Conservation (phyloP, 2,888 invertebrate species). For the Thalpophila matura region DNA sequence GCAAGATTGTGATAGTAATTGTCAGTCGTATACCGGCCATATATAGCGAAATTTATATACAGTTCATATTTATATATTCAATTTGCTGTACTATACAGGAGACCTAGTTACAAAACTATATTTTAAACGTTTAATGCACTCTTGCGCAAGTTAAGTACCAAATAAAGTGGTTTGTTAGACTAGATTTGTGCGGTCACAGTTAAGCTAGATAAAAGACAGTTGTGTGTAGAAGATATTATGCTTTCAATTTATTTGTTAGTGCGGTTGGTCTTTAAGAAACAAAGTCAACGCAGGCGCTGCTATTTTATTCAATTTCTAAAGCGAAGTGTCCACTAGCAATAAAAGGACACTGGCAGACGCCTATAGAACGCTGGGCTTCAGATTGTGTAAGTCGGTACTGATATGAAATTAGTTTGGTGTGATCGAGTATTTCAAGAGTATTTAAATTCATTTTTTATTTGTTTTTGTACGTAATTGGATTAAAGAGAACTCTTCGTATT, state of each 20-base stretch:
- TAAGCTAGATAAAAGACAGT: constrained; percentile 34
- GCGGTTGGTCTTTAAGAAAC: constrained; percentile 1
- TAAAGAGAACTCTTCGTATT: too few relatives aligned
- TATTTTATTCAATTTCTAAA: constrained; percentile 15
- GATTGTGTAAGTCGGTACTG: too few relatives aligned
- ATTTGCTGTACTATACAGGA: constrained; percentile 45
- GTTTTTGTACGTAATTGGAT: too few relatives aligned
- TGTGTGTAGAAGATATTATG: constrained; percentile 32
- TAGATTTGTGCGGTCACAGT: constrained; percentile 38
- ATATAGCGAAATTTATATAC: constrained; percentile 49
- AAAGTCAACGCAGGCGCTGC: not conserved
- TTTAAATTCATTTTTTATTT: too few relatives aligned
- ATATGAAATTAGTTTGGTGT: too few relatives aligned
- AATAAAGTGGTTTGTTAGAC: constrained; percentile 52
- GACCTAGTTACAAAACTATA: constrained; percentile 60
- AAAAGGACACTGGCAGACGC: too few relatives aligned
- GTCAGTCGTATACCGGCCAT: constrained; percentile 20
- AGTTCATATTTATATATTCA: constrained; percentile 55
- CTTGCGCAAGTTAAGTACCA: constrained; percentile 57
- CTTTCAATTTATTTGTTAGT: constrained; percentile 18
- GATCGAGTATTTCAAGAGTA: too few relatives aligned
- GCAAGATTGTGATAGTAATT: constrained; percentile 32
- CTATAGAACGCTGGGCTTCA: too few relatives aligned
- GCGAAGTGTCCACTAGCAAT: too few relatives aligned
- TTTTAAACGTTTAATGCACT: constrained; percentile 61